Evolutionary conservation across 2,888 invertebrate species (phyloP).

Genomic region (Drosophila robusta): DNA sequence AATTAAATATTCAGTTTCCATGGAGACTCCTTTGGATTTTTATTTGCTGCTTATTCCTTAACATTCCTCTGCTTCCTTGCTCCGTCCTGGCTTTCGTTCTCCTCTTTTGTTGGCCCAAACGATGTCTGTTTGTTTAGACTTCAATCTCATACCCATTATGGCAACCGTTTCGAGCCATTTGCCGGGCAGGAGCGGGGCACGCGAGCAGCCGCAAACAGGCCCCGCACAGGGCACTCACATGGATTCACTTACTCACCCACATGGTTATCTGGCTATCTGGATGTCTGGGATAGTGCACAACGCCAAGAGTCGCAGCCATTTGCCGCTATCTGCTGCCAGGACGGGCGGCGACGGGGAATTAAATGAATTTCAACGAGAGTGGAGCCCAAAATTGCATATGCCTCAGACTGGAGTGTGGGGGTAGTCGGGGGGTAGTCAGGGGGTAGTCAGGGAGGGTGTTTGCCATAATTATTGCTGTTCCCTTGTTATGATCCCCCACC

Average conservation of each 20-base stretch:
- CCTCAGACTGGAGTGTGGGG: conserved; percentile 17
- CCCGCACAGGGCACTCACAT: conserved; percentile 23
- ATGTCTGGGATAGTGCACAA: conserved; percentile 34
- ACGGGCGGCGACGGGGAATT: conserved; percentile 65
- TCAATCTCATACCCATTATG: conserved; percentile 76
- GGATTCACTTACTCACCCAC: conserved; percentile 29
- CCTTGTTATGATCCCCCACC: conserved; percentile 23
- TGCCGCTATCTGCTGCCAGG: conserved; percentile 37
- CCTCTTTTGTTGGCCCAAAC: conserved; percentile 56
- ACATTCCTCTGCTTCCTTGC: conserved; percentile 9
- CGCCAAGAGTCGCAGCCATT: conserved; percentile 57
- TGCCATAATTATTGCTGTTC: conserved; percentile 73
- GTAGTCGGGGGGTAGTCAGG: conserved; percentile 5
- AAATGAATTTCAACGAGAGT: conserved; percentile 71
- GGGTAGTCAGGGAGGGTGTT: conserved; percentile 48
- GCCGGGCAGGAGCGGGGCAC: conserved; percentile 2
- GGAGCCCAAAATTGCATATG: conserved; percentile 51
- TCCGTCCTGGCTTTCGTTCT: neutral
- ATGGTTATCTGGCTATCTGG: conserved; percentile 18
- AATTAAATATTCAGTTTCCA: conserved; percentile 77
- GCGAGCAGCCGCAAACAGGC: conserved; percentile 14
- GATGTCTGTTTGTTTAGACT: conserved; percentile 71
- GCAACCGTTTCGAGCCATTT: conserved; percentile 38
- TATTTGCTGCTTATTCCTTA: conserved; percentile 51
- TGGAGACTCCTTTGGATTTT: conserved; percentile 52